Evolutionary conservation across 1,140 invertebrate genomes (phyloP), one percentile per base, ranked within the genome.

Genomic region (Drepana arcuata): DNA sequence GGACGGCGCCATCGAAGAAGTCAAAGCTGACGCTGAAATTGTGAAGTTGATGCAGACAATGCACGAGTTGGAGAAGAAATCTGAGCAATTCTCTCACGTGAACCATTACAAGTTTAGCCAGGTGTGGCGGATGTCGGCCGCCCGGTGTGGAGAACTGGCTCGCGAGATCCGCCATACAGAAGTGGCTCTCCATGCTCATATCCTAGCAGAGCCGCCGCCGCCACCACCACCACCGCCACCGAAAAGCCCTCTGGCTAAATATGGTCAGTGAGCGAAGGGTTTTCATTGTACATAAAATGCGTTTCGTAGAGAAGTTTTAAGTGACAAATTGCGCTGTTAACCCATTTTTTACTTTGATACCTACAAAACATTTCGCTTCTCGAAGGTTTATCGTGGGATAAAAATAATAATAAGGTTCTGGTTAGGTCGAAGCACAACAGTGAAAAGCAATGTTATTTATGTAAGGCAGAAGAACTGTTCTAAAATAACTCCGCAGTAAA

Each of bases 51-150:
- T 90, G 43, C 84, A 85, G 41, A 88, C 85, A 34, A 90, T 92
- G 68, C 57, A 83, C 2, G 88, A 92, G 25, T 74, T 92, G 16
- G 87, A 92, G 54, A 66, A 73, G 7, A 91, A 92, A 69, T 85
- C 88, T 27, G 83, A 86, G 57, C 88, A 88, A 64, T 92, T 91
- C 47, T 85, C 90, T 2, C 52, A 73, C 16, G 70, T 75, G 9
- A 79, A 79, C 25, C 60, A 81, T 47, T 75, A 75, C 27, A 79
- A 81, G 42, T 79, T 81, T 39, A 56, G 48, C n/a, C 77, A 81
- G 27, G 69, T 78, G 14, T 82, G 77, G 77, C 66, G 69, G 2
- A 79, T 79, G 77, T 59, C 63, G 0, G 48, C 46, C 1, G 48
- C 51, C 1, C 46, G 54, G 1, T 79, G 78, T 24, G 11, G 23